Evolutionary conservation across 2,113 vertebrate species (phyloP), one percentile per base, ranked within the genome.

Genomic region (Nyctereutes procyonoides): DNA sequence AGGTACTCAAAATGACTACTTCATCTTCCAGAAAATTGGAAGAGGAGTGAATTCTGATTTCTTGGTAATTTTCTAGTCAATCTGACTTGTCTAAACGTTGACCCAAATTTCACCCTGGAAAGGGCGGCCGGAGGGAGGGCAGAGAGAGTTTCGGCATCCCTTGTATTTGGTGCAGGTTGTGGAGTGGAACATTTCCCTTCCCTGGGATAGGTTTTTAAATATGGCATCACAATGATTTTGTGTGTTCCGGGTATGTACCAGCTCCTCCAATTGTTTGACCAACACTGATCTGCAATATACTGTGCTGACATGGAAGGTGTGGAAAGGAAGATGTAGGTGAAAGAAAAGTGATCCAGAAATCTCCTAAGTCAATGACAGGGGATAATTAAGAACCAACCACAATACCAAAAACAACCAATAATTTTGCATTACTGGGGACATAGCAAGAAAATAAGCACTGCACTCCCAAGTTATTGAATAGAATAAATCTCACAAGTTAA

Each of bases 401-500:
- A 32, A 15, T 88, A 35, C 14, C 28, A 76, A 90, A 79, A 96
- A 86, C 28, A n/a, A 74, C 65, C 65, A 74, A n/a, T 91, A 30
- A 63, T 22, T 77, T 81, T 88, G 43, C 83, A 24, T 63, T 48
- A 26, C 51, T 30, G 12, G 20, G 88, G 95, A 80, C 35, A 80
- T 14, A 62, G 77, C 65, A 92, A 89, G 53, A 97, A 79, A 93
- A 65, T 51, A 3, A 92, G 28, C 55, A 43, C 73, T 19, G 4
- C 12, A 30, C 15, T 60, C 20, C 32, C 32, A 58, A 92, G 87
- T 93, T 93, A 89, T 96, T 87, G 96, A 95, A 95, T 32, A 51
- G 58, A 95, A 97, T 83, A 97, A 93, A 53, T 96, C 92, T 86
- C 79, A 87, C 71, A 93, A 90, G 55, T 4, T n/a, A 88, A 16